Evolutionary conservation across 2,888 invertebrate genomes (phyloP), one percentile per base, ranked within the genome.

Genomic region (Hyalella azteca): DNA sequence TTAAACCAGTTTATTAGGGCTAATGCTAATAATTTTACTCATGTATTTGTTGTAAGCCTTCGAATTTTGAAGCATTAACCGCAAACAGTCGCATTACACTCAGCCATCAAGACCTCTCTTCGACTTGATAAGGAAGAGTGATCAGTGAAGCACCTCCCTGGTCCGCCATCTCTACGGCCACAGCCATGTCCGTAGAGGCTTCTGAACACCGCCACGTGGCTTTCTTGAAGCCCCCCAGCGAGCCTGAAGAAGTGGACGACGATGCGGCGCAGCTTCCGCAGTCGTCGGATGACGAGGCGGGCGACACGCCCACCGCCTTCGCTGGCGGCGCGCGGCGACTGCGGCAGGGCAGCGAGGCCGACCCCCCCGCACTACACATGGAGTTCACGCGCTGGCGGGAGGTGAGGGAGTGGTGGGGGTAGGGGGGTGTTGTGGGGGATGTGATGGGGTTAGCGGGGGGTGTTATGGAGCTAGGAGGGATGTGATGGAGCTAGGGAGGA

Each of bases 201-300:
- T 66, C 66, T 36, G 66, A 66, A 32, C 32, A 32, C 7, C 66
- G 66, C 7, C 66, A 36, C 66, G 66, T 66, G 66, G 66, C 66
- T 66, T 66, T 66, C 66, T 19, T 66, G 66, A 32, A 66, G 66
- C 66, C 66, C 11, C 39, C 66, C 32, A 66, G 15, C 32, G 66
- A 66, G 66, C 36, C 15, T 19, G 66, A 66, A 29, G 36, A 66
- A 36, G 66, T 36, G 36, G 39, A 36, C 7, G 66, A 66, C 36
- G 66, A 66, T 7, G 36, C 26, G 19, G 36, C 36, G 9, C 36
- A 32, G 36, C 22, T 36, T 32, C 66, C 66, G 5, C 36, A 32
- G 5, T 66, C 66, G 15, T 66, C 66, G 3, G 66, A 66, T 19
- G 66, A 66, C n/a, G 66, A 66, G 36, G 29, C 32, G 19, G 66